A percentile compares a stretch with the other conserved stretches of the same genome.
phyloP scores from a whole-genome alignment of 2,888 invertebrate species.

The Tribolium freemani region DNA sequence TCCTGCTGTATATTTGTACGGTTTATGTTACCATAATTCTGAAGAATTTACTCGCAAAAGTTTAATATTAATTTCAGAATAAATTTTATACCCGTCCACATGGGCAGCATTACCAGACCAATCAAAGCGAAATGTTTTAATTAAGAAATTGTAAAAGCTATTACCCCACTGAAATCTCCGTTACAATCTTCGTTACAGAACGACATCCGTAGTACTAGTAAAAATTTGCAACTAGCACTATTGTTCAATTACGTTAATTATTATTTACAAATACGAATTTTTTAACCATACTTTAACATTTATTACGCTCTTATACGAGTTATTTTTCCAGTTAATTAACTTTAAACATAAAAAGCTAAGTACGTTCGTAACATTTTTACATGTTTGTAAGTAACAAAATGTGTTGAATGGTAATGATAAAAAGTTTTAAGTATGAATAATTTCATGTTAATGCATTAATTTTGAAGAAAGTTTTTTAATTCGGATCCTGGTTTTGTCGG shows the following conservation, averaged over 20 bases:
- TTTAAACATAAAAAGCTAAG: background rate
- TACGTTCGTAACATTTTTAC: background rate
- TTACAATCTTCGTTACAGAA: no score
- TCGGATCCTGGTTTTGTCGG: constrained; percentile 24
- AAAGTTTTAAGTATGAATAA: constrained; percentile 1
- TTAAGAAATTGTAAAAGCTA: constrained; percentile 13
- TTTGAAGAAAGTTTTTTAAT: constrained; percentile 41
- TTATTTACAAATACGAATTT: background rate
- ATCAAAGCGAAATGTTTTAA: constrained; percentile 7
- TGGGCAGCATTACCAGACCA: background rate
- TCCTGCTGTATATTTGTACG: constrained; percentile 23
- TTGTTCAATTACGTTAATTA: no score
- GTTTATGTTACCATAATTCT: constrained; percentile 15
- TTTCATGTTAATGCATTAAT: constrained; percentile 31
- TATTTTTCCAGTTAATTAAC: background rate
- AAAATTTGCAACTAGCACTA: no score
- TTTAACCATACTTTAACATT: background rate
- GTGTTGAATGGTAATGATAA: background rate
- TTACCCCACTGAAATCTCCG: background rate
- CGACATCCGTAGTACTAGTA: no score
- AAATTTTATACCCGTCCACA: no score
- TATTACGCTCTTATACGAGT: background rate
- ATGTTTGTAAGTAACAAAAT: background rate
- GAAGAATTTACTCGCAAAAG: background rate
- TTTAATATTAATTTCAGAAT: background rate